Percentiles rank a stretch among this genome's conserved stretches.
Conservation (phyloP, 30 jellyfish, hydroid and myxozoan genomes). For the Phacellophora camtschatica region DNA sequence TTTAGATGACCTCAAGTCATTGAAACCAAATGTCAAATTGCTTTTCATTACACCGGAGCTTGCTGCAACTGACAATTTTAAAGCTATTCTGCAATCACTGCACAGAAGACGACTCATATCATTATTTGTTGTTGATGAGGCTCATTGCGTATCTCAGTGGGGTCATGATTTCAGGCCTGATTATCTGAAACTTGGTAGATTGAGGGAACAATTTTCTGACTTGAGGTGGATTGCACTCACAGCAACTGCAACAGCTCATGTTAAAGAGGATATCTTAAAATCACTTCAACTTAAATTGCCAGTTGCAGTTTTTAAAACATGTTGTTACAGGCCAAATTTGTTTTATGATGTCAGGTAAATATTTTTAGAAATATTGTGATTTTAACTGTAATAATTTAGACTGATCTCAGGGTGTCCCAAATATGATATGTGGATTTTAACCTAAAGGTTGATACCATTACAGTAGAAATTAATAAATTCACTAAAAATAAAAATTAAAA, state of each 20-base stretch:
- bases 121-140: slow-evolving; percentile 94
- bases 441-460: no score
- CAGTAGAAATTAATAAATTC: no score
- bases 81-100: slow-evolving; percentile 28
- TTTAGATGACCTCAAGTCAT: slow-evolving; percentile 41
- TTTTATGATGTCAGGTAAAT: slow-evolving; percentile 87
- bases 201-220: slow-evolving; percentile 69
- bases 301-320: slow-evolving; percentile 76
- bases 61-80: slow-evolving; percentile 77
- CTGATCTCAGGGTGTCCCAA: no score
- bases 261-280: slow-evolving; percentile 77
- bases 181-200: slow-evolving; percentile 82
- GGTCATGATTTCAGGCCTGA: slow-evolving; percentile 99
- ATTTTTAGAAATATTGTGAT: no score
- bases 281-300: slow-evolving; percentile 61
- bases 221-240: slow-evolving; percentile 86
- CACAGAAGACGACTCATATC: slow-evolving; percentile 47
- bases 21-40: slow-evolving; percentile 64
- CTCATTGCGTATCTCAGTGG: slow-evolving; percentile 99
- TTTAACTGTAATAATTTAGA: no score
- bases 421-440: no score
- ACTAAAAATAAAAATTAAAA: no score
- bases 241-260: slow-evolving; percentile 95
- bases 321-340: slow-evolving; percentile 72
- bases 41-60: slow-evolving; percentile 95